phyloP scores from a whole-genome alignment of 2,888 invertebrate genomes.

The Protonemura montana region DNA sequence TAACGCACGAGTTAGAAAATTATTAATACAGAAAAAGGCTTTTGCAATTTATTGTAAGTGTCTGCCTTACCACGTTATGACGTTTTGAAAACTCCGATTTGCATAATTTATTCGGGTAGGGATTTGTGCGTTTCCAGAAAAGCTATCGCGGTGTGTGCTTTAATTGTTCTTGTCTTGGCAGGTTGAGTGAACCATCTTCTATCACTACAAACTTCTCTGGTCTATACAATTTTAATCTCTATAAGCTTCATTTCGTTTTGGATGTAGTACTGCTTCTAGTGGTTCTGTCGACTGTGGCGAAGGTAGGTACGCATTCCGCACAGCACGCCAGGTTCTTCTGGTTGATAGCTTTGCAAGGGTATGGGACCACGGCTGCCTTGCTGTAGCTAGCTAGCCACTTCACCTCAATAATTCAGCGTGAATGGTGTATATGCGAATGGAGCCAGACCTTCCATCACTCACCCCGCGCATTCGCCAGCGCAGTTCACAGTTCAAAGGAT shows the following conservation, averaged over 20 bases:
- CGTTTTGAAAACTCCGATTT: background rate
- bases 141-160: background rate
- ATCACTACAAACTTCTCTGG: slow-evolving; percentile 30
- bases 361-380: background rate
- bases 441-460: background rate
- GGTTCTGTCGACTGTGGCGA: slow-evolving; percentile 27
- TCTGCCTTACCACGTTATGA: slow-evolving; percentile 8
- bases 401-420: slow-evolving; percentile 38
- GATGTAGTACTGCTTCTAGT: slow-evolving; percentile 34
- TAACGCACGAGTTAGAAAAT: background rate
- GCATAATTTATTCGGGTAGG: background rate
- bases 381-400: background rate
- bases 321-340: background rate
- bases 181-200: background rate
- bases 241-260: slow-evolving; percentile 49
- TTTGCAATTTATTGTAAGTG: background rate
- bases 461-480: background rate
- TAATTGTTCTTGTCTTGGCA: slow-evolving; percentile 17
- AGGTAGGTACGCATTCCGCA: background rate
- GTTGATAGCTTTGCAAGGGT: background rate
- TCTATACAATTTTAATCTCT: slow-evolving; percentile 49
- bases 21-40: background rate
- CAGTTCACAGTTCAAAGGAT: slow-evolving; percentile 21
- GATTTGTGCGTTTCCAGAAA: background rate
- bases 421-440: slow-evolving; percentile 28